Conservation (phyloP, 2,888 invertebrate genomes). For the Pachydiplax longipennis region DNA sequence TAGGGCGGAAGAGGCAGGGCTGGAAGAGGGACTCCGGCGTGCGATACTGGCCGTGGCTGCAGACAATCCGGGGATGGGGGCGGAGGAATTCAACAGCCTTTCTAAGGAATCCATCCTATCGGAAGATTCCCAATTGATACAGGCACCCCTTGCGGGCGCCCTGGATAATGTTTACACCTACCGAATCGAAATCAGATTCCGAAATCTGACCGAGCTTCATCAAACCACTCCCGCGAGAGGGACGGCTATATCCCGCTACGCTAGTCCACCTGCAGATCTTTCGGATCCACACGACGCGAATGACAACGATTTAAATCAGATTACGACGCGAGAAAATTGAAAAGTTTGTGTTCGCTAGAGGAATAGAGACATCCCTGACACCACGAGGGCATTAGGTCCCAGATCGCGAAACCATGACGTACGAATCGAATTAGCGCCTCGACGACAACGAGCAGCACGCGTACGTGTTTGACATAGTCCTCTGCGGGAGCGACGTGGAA, state of each 20-base stretch:
- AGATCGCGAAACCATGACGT: neutral
- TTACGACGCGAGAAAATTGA: neutral
- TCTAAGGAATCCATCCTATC: slow-evolving; percentile 80
- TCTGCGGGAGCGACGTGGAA: neutral
- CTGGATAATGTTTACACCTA: neutral
- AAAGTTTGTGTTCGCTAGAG: neutral
- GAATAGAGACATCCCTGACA: neutral
- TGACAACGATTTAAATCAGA: neutral
- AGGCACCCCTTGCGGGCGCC: neutral
- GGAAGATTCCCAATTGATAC: neutral
- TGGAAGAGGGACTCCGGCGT: slow-evolving; percentile 60
- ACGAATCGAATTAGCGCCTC: neutral
- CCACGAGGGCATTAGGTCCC: neutral
- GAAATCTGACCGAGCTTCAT: neutral
- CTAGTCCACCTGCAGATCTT: neutral
- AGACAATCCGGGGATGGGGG: slow-evolving; percentile 71
- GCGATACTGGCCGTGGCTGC: slow-evolving; percentile 52
- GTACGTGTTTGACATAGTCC: neutral
- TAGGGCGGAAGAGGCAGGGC: neutral
- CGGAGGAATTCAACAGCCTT: slow-evolving; percentile 77
- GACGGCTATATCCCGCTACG: neutral
- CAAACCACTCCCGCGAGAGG: neutral
- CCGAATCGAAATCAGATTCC: neutral
- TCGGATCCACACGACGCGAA: neutral
- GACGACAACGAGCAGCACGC: neutral